Evolutionary conservation across 30 jellyfish, hydroid and myxozoan species (phyloP).

Genomic region (Chrysaora quinquecirrha): DNA sequence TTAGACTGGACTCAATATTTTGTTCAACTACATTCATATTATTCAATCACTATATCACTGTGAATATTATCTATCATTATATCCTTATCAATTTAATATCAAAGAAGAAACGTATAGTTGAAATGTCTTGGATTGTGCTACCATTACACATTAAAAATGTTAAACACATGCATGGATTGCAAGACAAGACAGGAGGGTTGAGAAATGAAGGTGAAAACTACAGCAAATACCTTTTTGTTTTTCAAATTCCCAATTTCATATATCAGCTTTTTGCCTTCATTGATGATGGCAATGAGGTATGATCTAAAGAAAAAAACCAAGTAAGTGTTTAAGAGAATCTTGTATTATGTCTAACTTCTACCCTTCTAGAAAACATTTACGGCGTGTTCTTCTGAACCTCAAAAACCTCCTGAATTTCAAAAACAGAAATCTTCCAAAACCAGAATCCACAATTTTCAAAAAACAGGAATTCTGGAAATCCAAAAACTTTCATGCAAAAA

Average conservation of each 20-base stretch:
- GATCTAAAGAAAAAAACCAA: slow-evolving; percentile 7
- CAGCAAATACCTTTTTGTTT: slow-evolving; percentile 13
- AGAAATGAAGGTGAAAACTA: neutral
- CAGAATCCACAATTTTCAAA: too few relatives aligned
- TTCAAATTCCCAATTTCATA: slow-evolving; percentile 18
- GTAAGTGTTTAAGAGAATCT: neutral
- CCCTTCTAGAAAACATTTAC: neutral
- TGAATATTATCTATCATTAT: too few relatives aligned
- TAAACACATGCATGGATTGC: neutral
- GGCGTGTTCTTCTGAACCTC: too few relatives aligned
- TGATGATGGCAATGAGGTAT: slow-evolving; percentile 53
- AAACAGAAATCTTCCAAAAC: too few relatives aligned
- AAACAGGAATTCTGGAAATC: too few relatives aligned
- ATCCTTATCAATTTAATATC: too few relatives aligned
- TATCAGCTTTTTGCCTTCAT: slow-evolving; percentile 59
- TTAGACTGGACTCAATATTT: too few relatives aligned
- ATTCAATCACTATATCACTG: too few relatives aligned
- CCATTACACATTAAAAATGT: neutral
- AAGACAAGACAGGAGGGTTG: neutral
- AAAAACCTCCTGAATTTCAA: too few relatives aligned
- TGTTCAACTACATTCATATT: too few relatives aligned
- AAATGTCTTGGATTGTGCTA: neutral
- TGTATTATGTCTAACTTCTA: neutral
- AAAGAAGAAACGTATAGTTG: too few relatives aligned
- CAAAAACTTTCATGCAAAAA: too few relatives aligned